These are phyloP conservation scores for Brachynemurus nebulosus DNA, from an alignment of 2,888 invertebrate species.

Conservation along the genomic window DNA sequence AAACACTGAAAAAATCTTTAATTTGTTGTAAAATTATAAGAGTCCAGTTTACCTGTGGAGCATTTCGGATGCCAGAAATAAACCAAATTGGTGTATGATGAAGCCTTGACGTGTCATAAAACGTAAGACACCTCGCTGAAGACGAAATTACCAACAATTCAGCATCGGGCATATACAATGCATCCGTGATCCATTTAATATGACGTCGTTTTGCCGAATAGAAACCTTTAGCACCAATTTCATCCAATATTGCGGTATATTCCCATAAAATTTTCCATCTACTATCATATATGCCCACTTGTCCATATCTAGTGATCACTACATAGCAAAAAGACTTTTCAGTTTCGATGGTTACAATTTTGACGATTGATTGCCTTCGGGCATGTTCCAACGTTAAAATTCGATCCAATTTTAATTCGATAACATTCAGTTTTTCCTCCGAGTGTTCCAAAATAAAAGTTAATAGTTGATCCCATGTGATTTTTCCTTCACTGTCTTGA, in stretches of 20 bases:
- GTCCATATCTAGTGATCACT: slow-evolving; percentile 41
- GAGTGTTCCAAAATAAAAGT: slow-evolving; percentile 27
- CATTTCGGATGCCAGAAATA: slow-evolving; percentile 40
- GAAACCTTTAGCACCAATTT: slow-evolving; percentile 8
- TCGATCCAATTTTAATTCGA: neutral
- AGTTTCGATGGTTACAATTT: slow-evolving; percentile 41
- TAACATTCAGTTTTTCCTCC: slow-evolving; percentile 14
- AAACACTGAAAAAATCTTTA: slow-evolving; percentile 34
- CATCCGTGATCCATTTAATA: slow-evolving; percentile 49
- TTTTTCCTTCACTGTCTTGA: slow-evolving; percentile 17
- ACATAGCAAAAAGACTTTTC: slow-evolving; percentile 45
- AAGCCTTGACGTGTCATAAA: slow-evolving; percentile 44
- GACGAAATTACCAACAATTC: slow-evolving; percentile 39
- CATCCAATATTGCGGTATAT: slow-evolving; percentile 36
- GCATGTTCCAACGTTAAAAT: neutral
- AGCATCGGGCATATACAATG: slow-evolving; percentile 40
- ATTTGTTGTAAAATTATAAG: too few species aligned
- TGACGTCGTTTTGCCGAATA: slow-evolving; percentile 29
- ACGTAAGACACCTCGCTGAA: slow-evolving; percentile 42
- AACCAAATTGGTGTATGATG: slow-evolving; percentile 42
- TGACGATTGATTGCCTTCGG: slow-evolving; percentile 31
- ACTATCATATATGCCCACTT: slow-evolving; percentile 44
- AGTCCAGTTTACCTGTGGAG: slow-evolving; percentile 38
- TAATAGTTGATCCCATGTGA: slow-evolving; percentile 29
- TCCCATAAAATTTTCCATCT: slow-evolving; percentile 36